These are phyloP conservation scores for Microtus oregoni DNA, from an alignment of 2,113 vertebrate genomes.

Conservation along the genomic window DNA sequence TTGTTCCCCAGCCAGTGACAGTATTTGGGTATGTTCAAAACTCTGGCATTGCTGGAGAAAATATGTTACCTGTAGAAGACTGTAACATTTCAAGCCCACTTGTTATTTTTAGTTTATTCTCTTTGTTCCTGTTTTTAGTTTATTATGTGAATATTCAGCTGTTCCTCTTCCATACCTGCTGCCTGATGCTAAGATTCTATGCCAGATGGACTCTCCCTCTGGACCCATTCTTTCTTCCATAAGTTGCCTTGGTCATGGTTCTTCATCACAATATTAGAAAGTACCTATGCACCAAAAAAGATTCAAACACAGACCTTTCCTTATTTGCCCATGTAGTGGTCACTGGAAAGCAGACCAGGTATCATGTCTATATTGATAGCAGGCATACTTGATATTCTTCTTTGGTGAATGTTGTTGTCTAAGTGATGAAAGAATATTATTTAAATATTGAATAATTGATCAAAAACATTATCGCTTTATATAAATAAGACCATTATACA, in stretches of 20 bases:
- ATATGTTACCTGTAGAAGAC: neutral
- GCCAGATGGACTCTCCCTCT: neutral
- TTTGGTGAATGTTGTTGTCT: neutral
- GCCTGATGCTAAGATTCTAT: neutral
- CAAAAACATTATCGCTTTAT: neutral
- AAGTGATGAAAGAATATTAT: neutral
- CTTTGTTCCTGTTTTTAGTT: neutral
- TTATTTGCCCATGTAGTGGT: neutral
- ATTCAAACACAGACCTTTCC: neutral
- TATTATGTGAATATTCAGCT: neutral
- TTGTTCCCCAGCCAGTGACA: neutral
- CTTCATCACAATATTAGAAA: neutral
- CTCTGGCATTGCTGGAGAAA: neutral
- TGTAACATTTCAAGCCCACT: neutral
- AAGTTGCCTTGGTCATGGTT: neutral
- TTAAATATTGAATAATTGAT: constrained; percentile 12
- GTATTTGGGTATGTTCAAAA: neutral
- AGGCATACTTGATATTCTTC: neutral
- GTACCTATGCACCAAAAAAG: neutral
- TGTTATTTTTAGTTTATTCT: neutral
- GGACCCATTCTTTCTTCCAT: neutral
- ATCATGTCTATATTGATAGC: neutral
- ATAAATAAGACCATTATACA: neutral
- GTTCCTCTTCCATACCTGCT: neutral
- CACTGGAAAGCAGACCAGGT: neutral